phyloP scores from a whole-genome alignment of 2,113 vertebrate species.

The Vicugna pacos region DNA sequence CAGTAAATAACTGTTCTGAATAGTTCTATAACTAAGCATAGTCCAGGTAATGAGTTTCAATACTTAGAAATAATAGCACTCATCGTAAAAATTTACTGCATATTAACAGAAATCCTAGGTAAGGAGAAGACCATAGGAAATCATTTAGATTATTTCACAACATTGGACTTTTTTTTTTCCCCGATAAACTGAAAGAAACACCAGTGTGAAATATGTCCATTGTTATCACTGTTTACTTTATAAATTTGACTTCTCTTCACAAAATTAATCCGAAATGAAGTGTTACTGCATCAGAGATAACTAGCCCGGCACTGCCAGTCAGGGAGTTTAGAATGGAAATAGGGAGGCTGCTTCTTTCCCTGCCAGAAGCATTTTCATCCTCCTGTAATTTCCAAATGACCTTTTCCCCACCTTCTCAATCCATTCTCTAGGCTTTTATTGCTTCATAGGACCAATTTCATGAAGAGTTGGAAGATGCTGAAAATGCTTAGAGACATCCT shows the following conservation, averaged over 20 bases:
- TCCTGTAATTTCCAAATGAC: background rate
- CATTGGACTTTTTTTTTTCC: background rate
- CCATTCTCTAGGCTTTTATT: background rate
- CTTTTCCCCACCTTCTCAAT: background rate
- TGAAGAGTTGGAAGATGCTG: background rate
- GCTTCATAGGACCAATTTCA: background rate
- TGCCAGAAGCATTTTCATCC: background rate
- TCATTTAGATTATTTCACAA: background rate
- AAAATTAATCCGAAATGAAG: background rate
- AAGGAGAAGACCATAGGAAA: background rate
- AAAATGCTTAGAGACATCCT: background rate
- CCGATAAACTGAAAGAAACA: background rate
- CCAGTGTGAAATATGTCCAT: background rate
- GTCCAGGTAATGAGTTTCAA: background rate
- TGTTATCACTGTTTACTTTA: background rate
- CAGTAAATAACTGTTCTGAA: background rate
- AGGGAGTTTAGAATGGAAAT: background rate
- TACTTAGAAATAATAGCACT: background rate
- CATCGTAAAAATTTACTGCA: background rate
- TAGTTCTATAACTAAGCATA: background rate
- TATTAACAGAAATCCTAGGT: background rate
- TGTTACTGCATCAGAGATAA: background rate
- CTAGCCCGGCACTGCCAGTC: no score
- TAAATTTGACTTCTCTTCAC: background rate
- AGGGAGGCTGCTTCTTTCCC: background rate